Conservation (phyloP, 2,113 vertebrate genomes). For the Phrynocephalus versicolor region DNA sequence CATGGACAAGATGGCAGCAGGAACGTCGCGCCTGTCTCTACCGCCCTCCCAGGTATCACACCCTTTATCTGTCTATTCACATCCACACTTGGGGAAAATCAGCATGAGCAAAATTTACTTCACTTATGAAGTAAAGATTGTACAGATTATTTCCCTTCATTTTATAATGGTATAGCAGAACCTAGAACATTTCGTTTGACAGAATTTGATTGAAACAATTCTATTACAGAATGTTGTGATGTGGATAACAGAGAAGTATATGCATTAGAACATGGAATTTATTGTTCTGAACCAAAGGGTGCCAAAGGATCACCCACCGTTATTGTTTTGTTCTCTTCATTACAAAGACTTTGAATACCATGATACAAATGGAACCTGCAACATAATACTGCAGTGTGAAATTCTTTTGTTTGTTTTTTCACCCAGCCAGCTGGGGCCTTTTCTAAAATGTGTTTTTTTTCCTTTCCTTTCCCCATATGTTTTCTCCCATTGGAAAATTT, state of each 20-base stretch:
- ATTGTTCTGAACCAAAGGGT: not conserved
- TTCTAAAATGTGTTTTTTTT: no score
- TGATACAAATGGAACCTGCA: not conserved
- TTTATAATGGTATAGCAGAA: not conserved
- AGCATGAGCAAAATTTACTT: not conserved
- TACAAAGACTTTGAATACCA: not conserved
- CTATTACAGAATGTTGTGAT: not conserved
- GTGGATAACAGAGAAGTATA: not conserved
- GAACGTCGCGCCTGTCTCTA: no score
- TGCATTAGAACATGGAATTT: not conserved
- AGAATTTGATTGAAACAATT: not conserved
- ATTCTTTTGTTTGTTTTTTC: no score
- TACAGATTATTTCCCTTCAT: not conserved
- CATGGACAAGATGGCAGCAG: no score
- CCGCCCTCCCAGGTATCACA: no score
- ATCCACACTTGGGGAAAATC: no score
- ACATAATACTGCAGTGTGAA: no score
- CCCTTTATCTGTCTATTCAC: no score
- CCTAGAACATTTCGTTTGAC: not conserved
- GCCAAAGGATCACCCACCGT: not conserved
- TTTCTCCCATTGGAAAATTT: no score
- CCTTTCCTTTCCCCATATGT: no score
- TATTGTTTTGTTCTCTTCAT: not conserved
- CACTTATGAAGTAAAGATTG: not conserved
- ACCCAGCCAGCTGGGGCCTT: no score